A percentile compares a stretch with the other conserved stretches of the same genome.
These are phyloP conservation scores for Istiophorus platypterus DNA, from an alignment of 2,113 vertebrate species.

Conservation along the genomic window DNA sequence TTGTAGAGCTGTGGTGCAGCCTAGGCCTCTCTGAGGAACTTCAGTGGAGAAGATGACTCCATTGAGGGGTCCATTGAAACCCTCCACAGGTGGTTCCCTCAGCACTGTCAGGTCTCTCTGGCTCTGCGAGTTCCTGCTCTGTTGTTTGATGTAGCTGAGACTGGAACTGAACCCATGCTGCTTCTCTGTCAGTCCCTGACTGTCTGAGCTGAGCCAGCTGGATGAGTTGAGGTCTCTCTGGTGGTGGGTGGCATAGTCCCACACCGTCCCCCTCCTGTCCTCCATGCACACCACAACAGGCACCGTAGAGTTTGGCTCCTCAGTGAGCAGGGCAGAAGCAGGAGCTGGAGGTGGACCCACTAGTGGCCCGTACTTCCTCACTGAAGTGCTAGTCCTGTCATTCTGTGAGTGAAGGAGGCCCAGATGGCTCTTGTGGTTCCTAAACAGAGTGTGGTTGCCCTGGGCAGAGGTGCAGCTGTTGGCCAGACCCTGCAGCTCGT, in stretches of 20 bases:
- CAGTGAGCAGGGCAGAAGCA: constrained; percentile 53
- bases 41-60: constrained; percentile 77
- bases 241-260: constrained; percentile 58
- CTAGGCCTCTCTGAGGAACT: constrained; percentile 60
- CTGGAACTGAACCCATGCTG: constrained; percentile 61
- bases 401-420: constrained; percentile 38
- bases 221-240: constrained; percentile 71
- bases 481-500: constrained; percentile 7
- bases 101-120: constrained; percentile 64
- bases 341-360: constrained; percentile 53
- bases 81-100: constrained; percentile 62
- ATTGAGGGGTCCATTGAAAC: constrained; percentile 56
- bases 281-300: constrained; percentile 63
- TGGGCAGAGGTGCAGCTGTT: constrained; percentile 63
- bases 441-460: constrained; percentile 66
- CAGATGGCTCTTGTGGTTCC: constrained; percentile 43
- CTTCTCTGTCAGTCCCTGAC: constrained; percentile 63
- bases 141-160: constrained; percentile 66
- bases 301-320: constrained; percentile 65
- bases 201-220: constrained; percentile 63
- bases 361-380: constrained; percentile 70
- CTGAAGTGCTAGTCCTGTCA: constrained; percentile 54
- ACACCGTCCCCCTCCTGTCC: constrained; percentile 68
- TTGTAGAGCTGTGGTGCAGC: constrained; percentile 44
- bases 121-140: constrained; percentile 65